Evolutionary conservation across 1,140 invertebrate species (phyloP).

Genomic region (Brachionus manjavacas): DNA sequence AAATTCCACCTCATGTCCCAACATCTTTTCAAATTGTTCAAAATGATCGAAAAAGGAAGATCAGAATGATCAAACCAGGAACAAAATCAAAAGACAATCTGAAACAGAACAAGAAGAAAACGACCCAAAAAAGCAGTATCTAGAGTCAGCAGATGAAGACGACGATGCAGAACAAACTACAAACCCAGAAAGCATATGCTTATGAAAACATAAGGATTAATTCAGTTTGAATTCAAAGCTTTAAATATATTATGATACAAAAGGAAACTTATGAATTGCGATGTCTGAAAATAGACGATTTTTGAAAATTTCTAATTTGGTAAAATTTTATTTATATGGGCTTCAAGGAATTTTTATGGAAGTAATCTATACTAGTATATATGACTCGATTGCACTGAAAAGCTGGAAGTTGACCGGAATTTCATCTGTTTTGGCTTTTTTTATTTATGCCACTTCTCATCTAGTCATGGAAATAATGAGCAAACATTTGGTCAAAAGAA

Average conservation of each 20-base stretch:
- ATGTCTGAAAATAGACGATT: not conserved
- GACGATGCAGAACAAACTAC: too few relatives aligned
- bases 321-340: slow-evolving; percentile 60
- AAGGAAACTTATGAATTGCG: not conserved
- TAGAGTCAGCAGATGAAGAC: too few relatives aligned
- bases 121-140: too few relatives aligned
- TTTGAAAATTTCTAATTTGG: slow-evolving; percentile 44
- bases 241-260: not conserved
- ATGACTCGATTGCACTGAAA: slow-evolving; percentile 59
- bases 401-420: slow-evolving; percentile 60
- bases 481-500: slow-evolving; percentile 47
- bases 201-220: too few relatives aligned
- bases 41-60: too few relatives aligned
- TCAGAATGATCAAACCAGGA: too few relatives aligned
- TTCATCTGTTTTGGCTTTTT: slow-evolving; percentile 60
- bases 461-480: slow-evolving; percentile 58
- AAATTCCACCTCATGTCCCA: too few relatives aligned
- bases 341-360: slow-evolving; percentile 61
- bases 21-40: too few relatives aligned
- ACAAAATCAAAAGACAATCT: too few relatives aligned
- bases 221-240: too few relatives aligned
- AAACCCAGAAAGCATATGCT: too few relatives aligned
- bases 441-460: slow-evolving; percentile 59
- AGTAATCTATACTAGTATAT: slow-evolving; percentile 61
- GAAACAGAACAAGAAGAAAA: too few relatives aligned